Conservation (phyloP, 2,113 vertebrate genomes). For the Eptesicus fuscus region DNA sequence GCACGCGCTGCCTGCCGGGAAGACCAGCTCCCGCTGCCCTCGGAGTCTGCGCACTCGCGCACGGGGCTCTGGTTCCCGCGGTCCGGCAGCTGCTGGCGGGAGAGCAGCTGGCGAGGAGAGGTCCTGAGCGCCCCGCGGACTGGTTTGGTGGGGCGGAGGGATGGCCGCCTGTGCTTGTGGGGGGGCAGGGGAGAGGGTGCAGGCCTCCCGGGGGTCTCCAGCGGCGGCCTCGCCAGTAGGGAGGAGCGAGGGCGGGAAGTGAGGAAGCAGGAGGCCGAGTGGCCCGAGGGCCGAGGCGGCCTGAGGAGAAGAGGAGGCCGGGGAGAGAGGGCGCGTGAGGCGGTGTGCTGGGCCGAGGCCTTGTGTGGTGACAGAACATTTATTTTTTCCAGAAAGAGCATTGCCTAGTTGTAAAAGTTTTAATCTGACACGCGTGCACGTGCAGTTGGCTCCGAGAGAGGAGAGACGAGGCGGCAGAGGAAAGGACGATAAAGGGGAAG, state of each 20-base stretch:
- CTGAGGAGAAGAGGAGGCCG: not conserved
- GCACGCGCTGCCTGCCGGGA: not conserved
- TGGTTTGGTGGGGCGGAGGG: not conserved
- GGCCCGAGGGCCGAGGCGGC: not conserved
- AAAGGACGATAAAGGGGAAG: not conserved
- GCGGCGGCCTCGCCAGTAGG: not conserved
- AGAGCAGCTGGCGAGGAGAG: not conserved
- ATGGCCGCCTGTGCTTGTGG: accelerated
- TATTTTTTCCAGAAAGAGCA: not conserved
- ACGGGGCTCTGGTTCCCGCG: accelerated
- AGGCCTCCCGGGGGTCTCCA: accelerated
- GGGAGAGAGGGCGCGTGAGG: no score
- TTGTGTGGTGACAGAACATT: not conserved
- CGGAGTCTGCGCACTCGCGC: not conserved
- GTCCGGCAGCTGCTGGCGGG: not conserved
- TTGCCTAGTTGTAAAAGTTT: not conserved
- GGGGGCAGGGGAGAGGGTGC: not conserved
- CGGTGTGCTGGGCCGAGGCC: not conserved
- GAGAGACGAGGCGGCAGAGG: not conserved
- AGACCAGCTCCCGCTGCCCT: no score
- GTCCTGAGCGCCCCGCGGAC: accelerated
- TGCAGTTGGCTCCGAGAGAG: not conserved
- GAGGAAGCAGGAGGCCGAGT: not conserved
- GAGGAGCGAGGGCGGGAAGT: accelerated
- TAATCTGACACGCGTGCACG: accelerated